Base-by-base conservation (phyloP, 2,888 invertebrate genomes). In the Drosophila longiperda region DNA sequence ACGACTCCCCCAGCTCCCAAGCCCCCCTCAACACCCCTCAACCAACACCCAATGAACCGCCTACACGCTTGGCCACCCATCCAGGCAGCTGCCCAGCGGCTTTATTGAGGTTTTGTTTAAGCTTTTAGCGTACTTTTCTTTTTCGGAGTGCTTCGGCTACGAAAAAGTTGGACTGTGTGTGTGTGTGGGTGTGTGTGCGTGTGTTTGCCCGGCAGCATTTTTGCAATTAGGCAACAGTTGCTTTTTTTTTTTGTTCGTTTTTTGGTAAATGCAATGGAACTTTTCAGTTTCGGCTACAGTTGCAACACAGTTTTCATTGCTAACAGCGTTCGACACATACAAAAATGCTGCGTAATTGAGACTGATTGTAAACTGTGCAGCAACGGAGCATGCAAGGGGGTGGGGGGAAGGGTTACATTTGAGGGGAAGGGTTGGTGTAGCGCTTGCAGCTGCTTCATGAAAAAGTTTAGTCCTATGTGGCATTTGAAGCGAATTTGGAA, bases 151-250 rank as follows among this genome's bases (percentile, higher is more conserved):
- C 57, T 64, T 62, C 54, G 45, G 57, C 50, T 55, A 48, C 61
- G 32, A n/a, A 48, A 72, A 78, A 76, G 72, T 80, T 80, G 34
- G 9, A n/a, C 61, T 55, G 17, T 38, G 17, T 63, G 23, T 52
- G 4, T 49, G n/a, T 9, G 15, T 59, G 32, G 45, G 26, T 62
- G 38, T 65, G 53, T 53, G 36, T 71, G 60, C 63, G 68, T 70
- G 45, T 78, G 74, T 84, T 87, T 87, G 89, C 80, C 85, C 80
- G 67, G 80, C 87, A 87, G 87, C 88, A 83, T 89, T 88, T 89
- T 88, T 76, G 87, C 87, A 87, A 87, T 87, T 87, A 87, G 90
- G 87, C 88, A 89, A 89, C 86, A 83, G 88, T 89, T 89, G 84
- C 82, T 75, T 69, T 72, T 83, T 77, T 75, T 38, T 59, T 50